Evolutionary conservation across 1,140 invertebrate genomes (phyloP).

Genomic region (Popillia japonica): DNA sequence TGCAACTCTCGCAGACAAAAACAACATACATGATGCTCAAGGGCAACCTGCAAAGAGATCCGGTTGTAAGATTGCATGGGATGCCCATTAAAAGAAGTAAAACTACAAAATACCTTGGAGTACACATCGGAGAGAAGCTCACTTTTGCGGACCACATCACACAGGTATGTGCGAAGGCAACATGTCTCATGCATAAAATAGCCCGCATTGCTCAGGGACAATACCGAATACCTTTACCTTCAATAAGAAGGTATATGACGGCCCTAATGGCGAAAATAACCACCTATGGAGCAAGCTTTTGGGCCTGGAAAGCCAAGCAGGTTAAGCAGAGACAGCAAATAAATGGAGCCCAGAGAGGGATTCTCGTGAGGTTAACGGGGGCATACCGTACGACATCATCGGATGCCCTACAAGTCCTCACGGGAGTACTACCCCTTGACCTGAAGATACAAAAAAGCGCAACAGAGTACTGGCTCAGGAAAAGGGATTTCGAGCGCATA

Average conservation of each 20-base stretch:
- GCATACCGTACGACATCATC: conserved; percentile 25
- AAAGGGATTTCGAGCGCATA: neutral
- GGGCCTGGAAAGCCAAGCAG: neutral
- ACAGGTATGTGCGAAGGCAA: neutral
- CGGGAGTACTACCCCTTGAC: conserved; percentile 24
- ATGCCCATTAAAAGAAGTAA: neutral
- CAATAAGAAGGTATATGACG: neutral
- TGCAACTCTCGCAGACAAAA: neutral
- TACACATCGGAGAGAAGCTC: neutral
- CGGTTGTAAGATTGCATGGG: neutral
- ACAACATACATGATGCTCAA: neutral
- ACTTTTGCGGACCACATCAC: neutral
- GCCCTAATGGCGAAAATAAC: neutral
- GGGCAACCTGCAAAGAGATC: neutral
- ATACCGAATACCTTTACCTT: conserved; percentile 8
- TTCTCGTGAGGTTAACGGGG: conserved; percentile 5
- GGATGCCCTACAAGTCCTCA: conserved; percentile 18
- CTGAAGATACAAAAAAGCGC: conserved; percentile 2
- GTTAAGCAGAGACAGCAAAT: conserved; percentile 27
- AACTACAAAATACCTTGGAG: conserved; percentile 6
- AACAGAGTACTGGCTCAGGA: conserved; percentile 35
- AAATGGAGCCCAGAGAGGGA: conserved; percentile 8
- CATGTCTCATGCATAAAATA: conserved; percentile 30
- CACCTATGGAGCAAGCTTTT: conserved; percentile 32
- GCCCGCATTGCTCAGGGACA: neutral